Evolutionary conservation across 2,888 invertebrate species (phyloP), one percentile per base, ranked within the genome.

Genomic region (Thecophora atra): DNA sequence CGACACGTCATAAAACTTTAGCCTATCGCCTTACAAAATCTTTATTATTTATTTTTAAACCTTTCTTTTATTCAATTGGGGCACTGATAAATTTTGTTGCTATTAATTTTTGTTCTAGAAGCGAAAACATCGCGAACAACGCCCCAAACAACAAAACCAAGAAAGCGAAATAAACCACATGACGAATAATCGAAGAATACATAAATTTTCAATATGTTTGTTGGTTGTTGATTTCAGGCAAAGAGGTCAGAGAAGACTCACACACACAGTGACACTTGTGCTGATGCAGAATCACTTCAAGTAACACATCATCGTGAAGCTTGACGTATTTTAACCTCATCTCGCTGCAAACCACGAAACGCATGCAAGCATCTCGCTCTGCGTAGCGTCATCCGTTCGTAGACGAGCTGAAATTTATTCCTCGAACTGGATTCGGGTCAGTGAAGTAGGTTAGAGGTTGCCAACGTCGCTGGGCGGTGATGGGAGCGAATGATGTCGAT

Each of bases 161-260:
- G 37, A 47, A 26, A 24, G 37, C 42, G 13, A 30, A 52, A 11
- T 8, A 47, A 15, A 56, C 52, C 68, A 26, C 44, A 58, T 56
- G 17, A 56, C 56, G 68, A 37, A 15, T 5, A 17, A 47, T 8
- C 56, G 56, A 58, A 70, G 62, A 68, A 70, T 56, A 51, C 47
- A 37, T 70, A 70, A 70, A 70, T 63, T 70, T 63, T 63, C 70
- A 62, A 70, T 63, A 51, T 63, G 70, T 42, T 60, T 64, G 15
- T 44, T 65, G 15, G 17, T 51, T 44, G 44, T 69, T 13, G 28
- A 1, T 26, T 24, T 44, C 26, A 42, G 15, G 26, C 44, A 58
- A 58, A 24, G 58, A 60, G 58, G 68, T 69, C 47, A 58, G 15
- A 24, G 21, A 7, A 24, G 51, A 15, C 30, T 37, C 15, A 56